Evolutionary conservation across 2,113 vertebrate species (phyloP).

Genomic region (Bubalus kerabau): DNA sequence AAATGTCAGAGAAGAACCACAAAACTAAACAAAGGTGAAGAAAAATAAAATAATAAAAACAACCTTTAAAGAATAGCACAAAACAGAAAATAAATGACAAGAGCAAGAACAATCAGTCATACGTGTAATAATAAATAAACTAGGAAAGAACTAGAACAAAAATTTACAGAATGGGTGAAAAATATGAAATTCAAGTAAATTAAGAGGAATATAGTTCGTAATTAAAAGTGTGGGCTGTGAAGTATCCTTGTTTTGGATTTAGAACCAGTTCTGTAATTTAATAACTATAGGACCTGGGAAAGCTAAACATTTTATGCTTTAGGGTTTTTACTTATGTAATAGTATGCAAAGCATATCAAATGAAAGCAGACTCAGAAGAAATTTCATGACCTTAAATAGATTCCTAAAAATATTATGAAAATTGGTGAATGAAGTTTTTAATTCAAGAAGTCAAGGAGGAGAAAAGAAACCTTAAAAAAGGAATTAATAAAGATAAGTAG

Average conservation of each 20-base stretch:
- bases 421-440: background rate
- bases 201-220: background rate
- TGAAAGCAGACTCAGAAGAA: background rate
- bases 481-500: background rate
- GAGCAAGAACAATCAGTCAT: background rate
- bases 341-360: background rate
- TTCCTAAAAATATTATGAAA: background rate
- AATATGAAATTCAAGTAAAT: background rate
- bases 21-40: background rate
- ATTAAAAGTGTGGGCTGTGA: background rate
- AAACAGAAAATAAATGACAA: background rate
- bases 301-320: background rate
- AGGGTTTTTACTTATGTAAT: background rate
- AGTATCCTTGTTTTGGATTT: background rate
- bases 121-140: background rate
- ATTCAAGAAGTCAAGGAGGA: background rate
- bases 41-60: background rate
- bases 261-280: background rate
- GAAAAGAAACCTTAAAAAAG: background rate
- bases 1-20: background rate
- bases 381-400: background rate
- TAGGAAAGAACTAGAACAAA: background rate
- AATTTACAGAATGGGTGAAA: background rate
- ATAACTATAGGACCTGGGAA: background rate
- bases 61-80: background rate